A percentile compares a stretch with the other conserved stretches of the same genome.
phyloP scores from a whole-genome alignment of 2,888 invertebrate species.

The Osmoderma eremita region DNA sequence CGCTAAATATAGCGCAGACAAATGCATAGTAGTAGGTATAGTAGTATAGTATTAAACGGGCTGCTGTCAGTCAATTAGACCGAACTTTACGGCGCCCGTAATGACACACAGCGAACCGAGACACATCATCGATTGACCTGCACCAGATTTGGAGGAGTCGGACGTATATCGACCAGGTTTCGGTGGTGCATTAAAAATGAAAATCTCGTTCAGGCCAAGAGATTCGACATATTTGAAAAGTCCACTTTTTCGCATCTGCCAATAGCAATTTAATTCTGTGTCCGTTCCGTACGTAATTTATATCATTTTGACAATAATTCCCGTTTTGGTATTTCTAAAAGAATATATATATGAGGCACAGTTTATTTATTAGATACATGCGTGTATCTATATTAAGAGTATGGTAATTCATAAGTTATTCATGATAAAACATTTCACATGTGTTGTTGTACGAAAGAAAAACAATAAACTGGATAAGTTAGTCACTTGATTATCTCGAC shows the following conservation, averaged over 20 bases:
- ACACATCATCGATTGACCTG: slow-evolving; percentile 31
- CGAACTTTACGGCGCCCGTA: slow-evolving; percentile 17
- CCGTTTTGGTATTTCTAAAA: neutral
- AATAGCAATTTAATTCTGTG: slow-evolving; percentile 25
- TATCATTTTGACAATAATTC: slow-evolving; percentile 16
- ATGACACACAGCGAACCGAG: slow-evolving; percentile 25
- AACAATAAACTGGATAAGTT: too few relatives aligned
- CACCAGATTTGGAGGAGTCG: slow-evolving; percentile 31
- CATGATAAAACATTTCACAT: too few relatives aligned
- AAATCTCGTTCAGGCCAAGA: slow-evolving; percentile 16
- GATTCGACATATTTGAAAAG: slow-evolving; percentile 20
- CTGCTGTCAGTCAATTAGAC: slow-evolving; percentile 33
- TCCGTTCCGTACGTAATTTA: slow-evolving; percentile 10
- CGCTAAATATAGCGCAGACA: slow-evolving; percentile 29
- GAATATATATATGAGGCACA: neutral
- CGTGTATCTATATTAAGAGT: too few relatives aligned
- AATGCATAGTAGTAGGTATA: slow-evolving; percentile 32
- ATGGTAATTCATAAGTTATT: too few relatives aligned
- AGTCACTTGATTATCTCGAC: too few relatives aligned
- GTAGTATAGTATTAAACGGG: slow-evolving; percentile 12
- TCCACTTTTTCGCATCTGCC: slow-evolving; percentile 18
- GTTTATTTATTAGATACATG: too few relatives aligned
- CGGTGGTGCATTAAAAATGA: slow-evolving; percentile 30
- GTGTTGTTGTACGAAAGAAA: too few relatives aligned
- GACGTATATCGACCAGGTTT: slow-evolving; percentile 25